Base-by-base conservation (phyloP, 1,140 invertebrate species). In the Lordiphosa mommai region DNA sequence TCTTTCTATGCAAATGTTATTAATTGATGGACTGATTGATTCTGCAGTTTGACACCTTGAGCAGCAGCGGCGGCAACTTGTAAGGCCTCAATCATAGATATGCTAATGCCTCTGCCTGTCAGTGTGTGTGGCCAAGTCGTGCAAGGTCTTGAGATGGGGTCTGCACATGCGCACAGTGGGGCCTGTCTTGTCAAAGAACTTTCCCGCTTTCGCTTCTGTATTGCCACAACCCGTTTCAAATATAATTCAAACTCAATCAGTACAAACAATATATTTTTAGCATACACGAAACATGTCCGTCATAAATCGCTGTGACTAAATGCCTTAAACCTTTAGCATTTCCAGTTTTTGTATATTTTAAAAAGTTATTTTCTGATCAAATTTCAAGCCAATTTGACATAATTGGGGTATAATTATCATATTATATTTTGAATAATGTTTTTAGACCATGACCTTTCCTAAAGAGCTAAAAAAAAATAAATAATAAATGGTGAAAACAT, bases 21-120 rank as follows among this genome's bases (percentile, higher is more conserved):
- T 74, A 67, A 84, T 84, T 64, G 77, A 84, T 76, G 51, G 27
- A 37, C 58, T 68, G 77, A 72, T 71, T 68, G 71, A 82, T 71
- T 71, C 52, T 48, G 23, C 55, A 14, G 10, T 20, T 41, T 33
- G 38, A 36, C 55, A 58, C 74, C 74, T 73, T 79, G 69, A 70
- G 52, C 13, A 29, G 1, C 17, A 8, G 34, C 34, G 33, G 30
- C 66, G 66, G 64, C 71, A 6, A 67, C 27, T 23, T 67, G 70
- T 57, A 61, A 68, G 20, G 61, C 44, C 23, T n/a, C 27, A 13
- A 37, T 29, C 12, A 12, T 27, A 13, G 30, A 32, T 69, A 69
- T 69, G 57, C 57, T 55, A 66, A 72, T 76, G 61, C 44, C 37
- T 41, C 10, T 41, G 23, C 23, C 23, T 27, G 34, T n/a, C 29